Base-by-base conservation (phyloP, 1,140 invertebrate genomes). In the Drosophila sucinea region DNA sequence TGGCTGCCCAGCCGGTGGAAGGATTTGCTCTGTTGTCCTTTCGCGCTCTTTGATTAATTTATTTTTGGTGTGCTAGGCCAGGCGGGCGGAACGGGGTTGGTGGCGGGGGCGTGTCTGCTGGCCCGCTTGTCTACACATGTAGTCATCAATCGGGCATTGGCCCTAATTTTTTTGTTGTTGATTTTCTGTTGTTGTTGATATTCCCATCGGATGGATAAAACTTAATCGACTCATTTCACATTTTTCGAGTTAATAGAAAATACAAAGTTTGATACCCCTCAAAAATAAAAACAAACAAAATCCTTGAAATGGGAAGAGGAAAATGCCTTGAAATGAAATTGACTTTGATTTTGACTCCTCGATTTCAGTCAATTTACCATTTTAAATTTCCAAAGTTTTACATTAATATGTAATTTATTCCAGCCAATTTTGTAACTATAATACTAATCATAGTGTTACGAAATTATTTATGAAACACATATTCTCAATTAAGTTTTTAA, bases 31-130 rank as follows among this genome's bases (percentile, higher is more conserved):
- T 61, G 74, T 69, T 78, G 82, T 86, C 82, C 82, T 86, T 78
- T 71, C 79, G 79, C 77, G 73, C 67, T 79, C 84, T 73, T 79
- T 86, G 83, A 86, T 86, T 86, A 83, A 86, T 86, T 87, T 79
- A 86, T 86, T 86, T 87, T 73, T 41, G 64, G 30, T 40, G 23
- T 25, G 44, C 23, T 51, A 27, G 44, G 47, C 68, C 51, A 47
- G 44, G 62, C 47, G 58, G 40, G 29, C 25, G 60, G 6, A 0
- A n/a, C 11, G 10, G 38, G 7, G 10, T 6, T 7, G 23, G 40
- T 6, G n/a, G 1, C 3, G 23, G 17, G 17, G 11, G 4, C 1
- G n/a, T 55, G 33, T 54, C 60, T 73, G 66, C 32, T 30, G 60
- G 35, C 60, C 56, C 44, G 44, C 56, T 67, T 77, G 77, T 68